These are phyloP conservation scores for Elephas maximus DNA, from an alignment of 2,113 vertebrate species.

Conservation along the genomic window DNA sequence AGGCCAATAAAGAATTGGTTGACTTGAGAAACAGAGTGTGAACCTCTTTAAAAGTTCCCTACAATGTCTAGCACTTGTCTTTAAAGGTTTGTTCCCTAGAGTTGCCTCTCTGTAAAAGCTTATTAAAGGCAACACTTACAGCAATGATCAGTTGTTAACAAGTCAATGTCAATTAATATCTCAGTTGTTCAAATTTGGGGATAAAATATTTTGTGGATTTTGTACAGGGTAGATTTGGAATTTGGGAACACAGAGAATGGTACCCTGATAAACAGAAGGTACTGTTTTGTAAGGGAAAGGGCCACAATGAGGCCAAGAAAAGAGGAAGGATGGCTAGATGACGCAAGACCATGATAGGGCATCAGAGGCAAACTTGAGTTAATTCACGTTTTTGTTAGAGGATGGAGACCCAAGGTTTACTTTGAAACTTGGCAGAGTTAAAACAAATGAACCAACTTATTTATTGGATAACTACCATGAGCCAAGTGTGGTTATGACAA, in stretches of 20 bases:
- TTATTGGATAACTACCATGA: not conserved
- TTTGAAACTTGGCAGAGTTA: not conserved
- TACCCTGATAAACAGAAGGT: not conserved
- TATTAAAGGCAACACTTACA: not conserved
- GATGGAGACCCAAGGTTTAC: not conserved
- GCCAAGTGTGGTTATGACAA: not conserved
- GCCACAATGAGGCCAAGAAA: not conserved
- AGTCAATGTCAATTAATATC: not conserved
- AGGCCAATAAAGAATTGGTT: not conserved
- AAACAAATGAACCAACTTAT: not conserved
- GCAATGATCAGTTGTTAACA: not conserved
- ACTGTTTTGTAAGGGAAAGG: not conserved
- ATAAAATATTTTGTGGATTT: constrained; percentile 5
- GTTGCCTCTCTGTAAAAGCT: not conserved
- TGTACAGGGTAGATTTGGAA: not conserved
- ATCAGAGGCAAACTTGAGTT: not conserved
- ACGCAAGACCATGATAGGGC: not conserved
- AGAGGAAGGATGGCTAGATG: not conserved
- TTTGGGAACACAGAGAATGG: not conserved
- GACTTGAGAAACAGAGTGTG: not conserved
- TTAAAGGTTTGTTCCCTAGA: not conserved
- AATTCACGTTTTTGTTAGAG: not conserved
- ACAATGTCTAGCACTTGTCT: not conserved
- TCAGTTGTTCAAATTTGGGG: not conserved
- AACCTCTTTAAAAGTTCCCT: not conserved